Percentiles rank a stretch among this genome's conserved stretches.
Conservation (phyloP, 2,888 invertebrate species). For the Acrobasis suavella region DNA sequence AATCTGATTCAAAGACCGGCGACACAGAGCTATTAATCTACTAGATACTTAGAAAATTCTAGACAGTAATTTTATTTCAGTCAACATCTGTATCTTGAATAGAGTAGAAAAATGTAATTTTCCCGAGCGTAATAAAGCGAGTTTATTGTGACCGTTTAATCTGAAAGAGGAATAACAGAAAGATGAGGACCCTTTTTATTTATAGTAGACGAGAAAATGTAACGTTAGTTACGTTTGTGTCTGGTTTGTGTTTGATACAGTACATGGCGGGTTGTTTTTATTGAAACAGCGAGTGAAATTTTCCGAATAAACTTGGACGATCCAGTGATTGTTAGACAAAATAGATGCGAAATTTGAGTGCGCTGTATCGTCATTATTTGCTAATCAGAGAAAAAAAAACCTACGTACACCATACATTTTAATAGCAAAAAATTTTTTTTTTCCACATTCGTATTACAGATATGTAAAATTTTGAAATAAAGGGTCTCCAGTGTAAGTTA, state of each 20-base stretch:
- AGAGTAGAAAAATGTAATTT: slow-evolving; percentile 10
- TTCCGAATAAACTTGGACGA: too few species aligned
- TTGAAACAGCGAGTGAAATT: too few species aligned
- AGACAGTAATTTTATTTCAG: slow-evolving; percentile 10
- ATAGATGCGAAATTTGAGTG: too few species aligned
- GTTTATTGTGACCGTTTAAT: slow-evolving; percentile 6
- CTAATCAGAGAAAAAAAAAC: too few species aligned
- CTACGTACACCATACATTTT: too few species aligned
- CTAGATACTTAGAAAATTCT: not conserved
- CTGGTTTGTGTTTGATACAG: not conserved
- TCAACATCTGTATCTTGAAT: slow-evolving; percentile 14
- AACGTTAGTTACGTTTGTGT: not conserved
- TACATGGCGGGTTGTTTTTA: too few species aligned
- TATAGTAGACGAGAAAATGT: slow-evolving; percentile 1
- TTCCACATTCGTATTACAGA: too few species aligned
- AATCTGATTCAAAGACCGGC: not conserved
- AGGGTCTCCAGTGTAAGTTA: too few species aligned
- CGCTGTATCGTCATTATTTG: too few species aligned
- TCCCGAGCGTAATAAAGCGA: not conserved
- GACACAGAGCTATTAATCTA: slow-evolving; percentile 6
- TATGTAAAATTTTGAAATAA: too few species aligned
- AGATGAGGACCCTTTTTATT: not conserved
- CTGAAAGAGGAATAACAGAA: slow-evolving; percentile 1
- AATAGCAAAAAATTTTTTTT: too few species aligned
- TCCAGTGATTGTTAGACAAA: too few species aligned